Evolutionary conservation across 2,888 invertebrate species (phyloP).

Genomic region (Rhagonycha lutea): DNA sequence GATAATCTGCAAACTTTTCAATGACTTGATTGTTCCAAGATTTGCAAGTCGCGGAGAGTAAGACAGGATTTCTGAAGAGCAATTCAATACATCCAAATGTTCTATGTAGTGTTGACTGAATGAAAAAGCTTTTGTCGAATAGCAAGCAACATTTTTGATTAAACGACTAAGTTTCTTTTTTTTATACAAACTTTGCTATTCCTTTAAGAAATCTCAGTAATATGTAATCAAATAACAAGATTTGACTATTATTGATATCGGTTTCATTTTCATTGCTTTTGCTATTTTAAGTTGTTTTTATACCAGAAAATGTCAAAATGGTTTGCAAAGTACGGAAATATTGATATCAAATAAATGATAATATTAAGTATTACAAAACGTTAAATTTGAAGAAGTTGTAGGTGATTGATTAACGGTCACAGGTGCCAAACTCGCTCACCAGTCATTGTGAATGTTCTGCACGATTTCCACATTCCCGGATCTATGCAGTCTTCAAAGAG

Average conservation of each 20-base stretch:
- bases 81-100: neutral
- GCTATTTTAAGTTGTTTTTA: neutral
- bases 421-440: slow-evolving; percentile 46
- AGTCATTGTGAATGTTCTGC: slow-evolving; percentile 45
- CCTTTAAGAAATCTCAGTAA: neutral
- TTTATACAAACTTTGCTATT: neutral
- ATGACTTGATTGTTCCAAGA: neutral
- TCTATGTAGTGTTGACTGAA: neutral
- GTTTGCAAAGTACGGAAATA: neutral
- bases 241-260: neutral
- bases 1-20: neutral
- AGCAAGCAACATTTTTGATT: neutral
- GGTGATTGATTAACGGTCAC: slow-evolving; percentile 46
- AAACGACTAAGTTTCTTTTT: neutral
- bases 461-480: slow-evolving; percentile 47
- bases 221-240: neutral
- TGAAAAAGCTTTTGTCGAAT: neutral
- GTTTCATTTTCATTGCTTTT: neutral
- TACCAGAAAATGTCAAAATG: neutral
- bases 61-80: neutral
- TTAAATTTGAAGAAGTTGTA: slow-evolving; percentile 14
- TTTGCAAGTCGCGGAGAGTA: neutral
- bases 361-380: slow-evolving; percentile 16
- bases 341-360: slow-evolving; percentile 1
- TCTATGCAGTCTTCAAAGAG: slow-evolving; percentile 46